These are phyloP conservation scores for Drosophila bocki DNA, from an alignment of 1,140 invertebrate species.

Conservation along the genomic window DNA sequence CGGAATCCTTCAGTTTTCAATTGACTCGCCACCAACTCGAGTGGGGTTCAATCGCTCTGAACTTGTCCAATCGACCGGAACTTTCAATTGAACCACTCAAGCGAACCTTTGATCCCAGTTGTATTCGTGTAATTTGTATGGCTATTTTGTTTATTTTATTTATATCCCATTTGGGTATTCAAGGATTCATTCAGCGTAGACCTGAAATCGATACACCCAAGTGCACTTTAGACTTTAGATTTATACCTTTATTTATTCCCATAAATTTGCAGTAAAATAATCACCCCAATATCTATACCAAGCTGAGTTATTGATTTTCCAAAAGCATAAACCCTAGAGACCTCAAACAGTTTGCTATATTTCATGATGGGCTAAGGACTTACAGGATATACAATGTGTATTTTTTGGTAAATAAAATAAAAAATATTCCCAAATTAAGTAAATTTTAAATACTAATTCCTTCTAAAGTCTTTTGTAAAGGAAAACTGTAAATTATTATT, in stretches of 20 bases:
- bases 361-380: neutral
- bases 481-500: neutral
- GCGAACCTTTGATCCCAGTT: slow-evolving; percentile 43
- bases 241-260: neutral
- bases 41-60: slow-evolving; percentile 50
- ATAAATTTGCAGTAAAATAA: slow-evolving; percentile 11
- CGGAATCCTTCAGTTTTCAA: slow-evolving; percentile 43
- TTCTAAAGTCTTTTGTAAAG: too few species aligned
- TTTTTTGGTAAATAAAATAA: neutral
- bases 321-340: neutral
- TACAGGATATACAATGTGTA: neutral
- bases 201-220: slow-evolving; percentile 34
- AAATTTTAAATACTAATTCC: neutral
- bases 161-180: slow-evolving; percentile 35
- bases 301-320: slow-evolving; percentile 5
- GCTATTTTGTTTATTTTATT: slow-evolving; percentile 45
- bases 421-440: neutral
- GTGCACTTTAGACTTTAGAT: slow-evolving; percentile 17
- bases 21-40: slow-evolving; percentile 43
- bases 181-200: slow-evolving; percentile 28
- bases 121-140: slow-evolving; percentile 19
- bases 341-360: neutral
- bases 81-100: slow-evolving; percentile 51
- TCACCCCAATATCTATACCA: neutral
- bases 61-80: slow-evolving; percentile 55